Conservation (phyloP, 1,140 invertebrate genomes). For the Antheraea pernyi region DNA sequence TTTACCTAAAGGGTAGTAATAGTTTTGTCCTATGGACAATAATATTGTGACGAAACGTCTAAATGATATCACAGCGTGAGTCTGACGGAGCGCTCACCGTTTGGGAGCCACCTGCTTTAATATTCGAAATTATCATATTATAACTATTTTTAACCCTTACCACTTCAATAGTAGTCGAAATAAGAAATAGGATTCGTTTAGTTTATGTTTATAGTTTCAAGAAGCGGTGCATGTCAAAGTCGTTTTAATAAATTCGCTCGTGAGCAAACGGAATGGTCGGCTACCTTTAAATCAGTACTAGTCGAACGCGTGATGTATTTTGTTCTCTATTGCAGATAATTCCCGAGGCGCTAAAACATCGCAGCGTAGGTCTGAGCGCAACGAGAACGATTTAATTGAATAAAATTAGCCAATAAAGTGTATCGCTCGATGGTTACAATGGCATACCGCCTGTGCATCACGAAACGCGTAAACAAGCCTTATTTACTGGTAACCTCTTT, state of each 20-base stretch:
- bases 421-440: conserved; percentile 62
- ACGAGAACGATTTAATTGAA: conserved; percentile 76
- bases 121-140: conserved; percentile 65
- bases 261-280: conserved; percentile 34
- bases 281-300: conserved; percentile 50
- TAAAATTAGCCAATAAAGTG: conserved; percentile 77
- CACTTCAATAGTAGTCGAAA: conserved; percentile 37
- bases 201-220: conserved; percentile 45
- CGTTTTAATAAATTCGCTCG: conserved; percentile 50
- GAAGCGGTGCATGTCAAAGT: conserved; percentile 42
- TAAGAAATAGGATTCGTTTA: conserved; percentile 36
- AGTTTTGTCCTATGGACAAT: conserved; percentile 53
- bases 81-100: conserved; percentile 49
- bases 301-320: conserved; percentile 39
- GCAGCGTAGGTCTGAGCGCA: conserved; percentile 43
- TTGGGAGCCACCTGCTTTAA: conserved; percentile 64
- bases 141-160: conserved; percentile 56
- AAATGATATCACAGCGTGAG: conserved; percentile 62
- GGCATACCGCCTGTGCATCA: conserved; percentile 58
- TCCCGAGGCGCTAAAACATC: conserved; percentile 62
- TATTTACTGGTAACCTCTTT: conserved; percentile 61
- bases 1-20: conserved; percentile 46
- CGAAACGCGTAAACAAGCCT: conserved; percentile 56
- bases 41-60: conserved; percentile 68
- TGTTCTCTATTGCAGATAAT: conserved; percentile 69